A percentile compares a stretch with the other conserved stretches of the same genome.
These are phyloP conservation scores for Octomys mimax DNA, from an alignment of 2,797 vertebrate species.

Conservation along the genomic window DNA sequence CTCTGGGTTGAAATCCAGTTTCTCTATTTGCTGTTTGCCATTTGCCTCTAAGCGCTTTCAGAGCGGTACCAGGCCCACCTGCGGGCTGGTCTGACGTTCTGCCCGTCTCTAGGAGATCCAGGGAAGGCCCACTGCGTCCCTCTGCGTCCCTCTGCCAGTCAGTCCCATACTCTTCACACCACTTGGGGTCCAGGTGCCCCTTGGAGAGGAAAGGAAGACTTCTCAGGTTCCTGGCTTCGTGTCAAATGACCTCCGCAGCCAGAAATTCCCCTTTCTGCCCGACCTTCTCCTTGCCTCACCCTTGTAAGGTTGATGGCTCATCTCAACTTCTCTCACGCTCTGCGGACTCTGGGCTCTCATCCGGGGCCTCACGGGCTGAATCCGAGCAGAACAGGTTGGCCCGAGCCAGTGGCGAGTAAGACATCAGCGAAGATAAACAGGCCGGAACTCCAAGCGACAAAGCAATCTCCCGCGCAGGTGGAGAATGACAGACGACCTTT, in stretches of 20 bases:
- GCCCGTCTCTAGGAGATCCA: background rate
- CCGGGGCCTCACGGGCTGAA: background rate
- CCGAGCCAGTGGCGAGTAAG: background rate
- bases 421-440: background rate
- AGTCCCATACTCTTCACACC: background rate
- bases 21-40: background rate
- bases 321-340: background rate
- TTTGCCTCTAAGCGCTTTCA: background rate
- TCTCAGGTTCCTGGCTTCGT: background rate
- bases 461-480: slow-evolving; percentile 50
- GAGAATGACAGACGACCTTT: slow-evolving; percentile 76
- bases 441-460: background rate
- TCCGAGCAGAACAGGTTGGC: background rate
- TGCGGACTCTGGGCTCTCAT: background rate
- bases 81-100: fast-evolving
- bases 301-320: background rate
- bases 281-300: too few relatives aligned
- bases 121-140: background rate
- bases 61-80: background rate
- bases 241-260: background rate
- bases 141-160: background rate
- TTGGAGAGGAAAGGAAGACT: background rate
- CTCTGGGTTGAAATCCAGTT: background rate
- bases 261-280: background rate
- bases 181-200: background rate